Evolutionary conservation across 2,888 invertebrate genomes (phyloP).

Genomic region (Eurytoma adleriae): DNA sequence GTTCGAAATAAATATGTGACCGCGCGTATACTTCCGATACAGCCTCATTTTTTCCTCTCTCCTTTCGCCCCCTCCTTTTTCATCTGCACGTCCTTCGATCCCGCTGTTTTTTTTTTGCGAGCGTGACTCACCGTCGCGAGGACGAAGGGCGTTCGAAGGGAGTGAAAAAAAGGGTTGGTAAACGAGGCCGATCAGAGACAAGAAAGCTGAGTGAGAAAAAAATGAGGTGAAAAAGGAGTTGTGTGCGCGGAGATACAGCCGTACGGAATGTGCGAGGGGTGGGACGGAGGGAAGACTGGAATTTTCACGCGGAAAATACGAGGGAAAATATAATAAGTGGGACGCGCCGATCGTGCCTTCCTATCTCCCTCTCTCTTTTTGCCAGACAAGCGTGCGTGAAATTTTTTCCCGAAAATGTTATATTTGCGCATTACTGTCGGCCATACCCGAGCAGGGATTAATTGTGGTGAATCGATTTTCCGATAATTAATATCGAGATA

Average conservation of each 20-base stretch:
- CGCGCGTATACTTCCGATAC: background rate
- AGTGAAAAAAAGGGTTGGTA: background rate
- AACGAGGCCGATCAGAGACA: background rate
- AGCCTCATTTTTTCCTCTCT: background rate
- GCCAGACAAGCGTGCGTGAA: background rate
- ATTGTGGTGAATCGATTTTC: background rate
- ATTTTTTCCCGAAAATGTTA: background rate
- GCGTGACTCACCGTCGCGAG: background rate
- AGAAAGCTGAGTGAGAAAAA: background rate
- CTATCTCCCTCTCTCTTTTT: background rate
- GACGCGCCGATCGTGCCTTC: background rate
- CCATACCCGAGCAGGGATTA: background rate
- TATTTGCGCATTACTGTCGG: background rate
- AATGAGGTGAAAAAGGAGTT: background rate
- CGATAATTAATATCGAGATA: no score
- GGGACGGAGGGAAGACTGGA: background rate
- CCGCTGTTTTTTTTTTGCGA: background rate
- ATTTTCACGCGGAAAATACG: constrained; percentile 4
- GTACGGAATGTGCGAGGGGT: background rate
- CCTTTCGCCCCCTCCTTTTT: no score
- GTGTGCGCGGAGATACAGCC: background rate
- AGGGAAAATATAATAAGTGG: background rate
- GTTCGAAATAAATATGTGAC: constrained; percentile 48
- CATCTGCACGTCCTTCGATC: background rate
- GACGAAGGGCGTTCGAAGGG: background rate